A percentile compares a stretch with the other conserved stretches of the same genome.
phyloP scores from a whole-genome alignment of 2,888 invertebrate species.

The Brenthis ino region DNA sequence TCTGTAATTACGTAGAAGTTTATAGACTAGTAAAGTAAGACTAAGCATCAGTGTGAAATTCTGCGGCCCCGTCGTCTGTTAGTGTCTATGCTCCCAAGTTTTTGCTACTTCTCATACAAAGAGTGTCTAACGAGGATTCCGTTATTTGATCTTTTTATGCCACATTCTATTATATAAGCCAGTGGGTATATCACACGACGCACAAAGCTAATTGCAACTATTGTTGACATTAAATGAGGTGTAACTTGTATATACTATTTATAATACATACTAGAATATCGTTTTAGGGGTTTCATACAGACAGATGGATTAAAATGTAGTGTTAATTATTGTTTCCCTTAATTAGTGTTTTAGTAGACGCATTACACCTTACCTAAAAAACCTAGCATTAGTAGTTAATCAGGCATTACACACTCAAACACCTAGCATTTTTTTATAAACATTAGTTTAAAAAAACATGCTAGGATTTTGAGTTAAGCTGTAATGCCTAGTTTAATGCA shows the following conservation, averaged over 20 bases:
- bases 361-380: too few relatives aligned
- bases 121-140: constrained; percentile 45
- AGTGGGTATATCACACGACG: constrained; percentile 32
- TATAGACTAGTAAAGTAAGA: constrained; percentile 49
- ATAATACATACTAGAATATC: neutral
- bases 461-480: too few relatives aligned
- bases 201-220: constrained; percentile 27
- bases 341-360: too few relatives aligned
- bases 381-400: too few relatives aligned
- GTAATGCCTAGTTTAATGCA: too few relatives aligned
- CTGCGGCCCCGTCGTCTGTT: constrained; percentile 49
- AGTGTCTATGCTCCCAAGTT: constrained; percentile 48
- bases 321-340: too few relatives aligned
- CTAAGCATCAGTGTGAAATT: constrained; percentile 65
- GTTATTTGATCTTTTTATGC: constrained; percentile 49
- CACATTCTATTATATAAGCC: constrained; percentile 20
- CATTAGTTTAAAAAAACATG: too few relatives aligned
- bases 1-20: constrained; percentile 57
- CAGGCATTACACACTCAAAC: too few relatives aligned
- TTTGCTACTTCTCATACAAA: constrained; percentile 47
- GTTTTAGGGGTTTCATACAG: too few relatives aligned
- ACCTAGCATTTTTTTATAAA: too few relatives aligned
- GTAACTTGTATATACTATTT: constrained; percentile 20
- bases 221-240: constrained; percentile 31
- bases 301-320: too few relatives aligned